phyloP scores from a whole-genome alignment of 1,140 invertebrate species.

The Pseudomyrmex cubaensis region DNA sequence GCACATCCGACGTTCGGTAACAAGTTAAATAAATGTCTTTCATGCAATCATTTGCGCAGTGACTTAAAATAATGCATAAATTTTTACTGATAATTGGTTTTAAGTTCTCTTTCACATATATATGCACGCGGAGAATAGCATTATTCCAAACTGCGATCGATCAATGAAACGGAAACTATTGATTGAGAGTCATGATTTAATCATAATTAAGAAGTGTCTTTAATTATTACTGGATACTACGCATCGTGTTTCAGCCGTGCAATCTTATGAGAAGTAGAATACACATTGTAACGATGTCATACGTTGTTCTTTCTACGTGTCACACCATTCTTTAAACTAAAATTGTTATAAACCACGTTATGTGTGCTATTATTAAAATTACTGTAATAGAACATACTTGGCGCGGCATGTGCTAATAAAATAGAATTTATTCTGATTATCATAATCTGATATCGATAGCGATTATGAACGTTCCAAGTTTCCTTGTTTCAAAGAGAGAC shows the following conservation, averaged over 20 bases:
- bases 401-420: not conserved
- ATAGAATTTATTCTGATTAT: slow-evolving; percentile 19
- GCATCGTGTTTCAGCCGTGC: not conserved
- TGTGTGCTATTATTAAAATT: not conserved
- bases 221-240: too few relatives aligned
- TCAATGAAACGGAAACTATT: too few relatives aligned
- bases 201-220: not conserved
- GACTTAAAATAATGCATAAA: slow-evolving; percentile 4
- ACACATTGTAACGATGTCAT: not conserved
- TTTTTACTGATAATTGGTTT: slow-evolving; percentile 29
- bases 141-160: too few relatives aligned
- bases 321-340: slow-evolving; percentile 7
- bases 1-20: slow-evolving; percentile 12
- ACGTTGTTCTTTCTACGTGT: slow-evolving; percentile 6
- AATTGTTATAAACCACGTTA: slow-evolving; percentile 11
- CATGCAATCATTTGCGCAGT: not conserved
- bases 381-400: not conserved
- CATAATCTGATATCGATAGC: slow-evolving; percentile 6
- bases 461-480: slow-evolving; percentile 1
- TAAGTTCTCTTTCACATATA: not conserved
- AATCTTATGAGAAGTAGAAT: not conserved
- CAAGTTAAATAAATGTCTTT: slow-evolving; percentile 36
- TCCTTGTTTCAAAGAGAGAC: not conserved
- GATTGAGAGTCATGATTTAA: too few relatives aligned
- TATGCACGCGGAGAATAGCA: too few relatives aligned